These are phyloP conservation scores for Sminthurides aquaticus DNA, from an alignment of 2,888 invertebrate species.

Conservation along the genomic window DNA sequence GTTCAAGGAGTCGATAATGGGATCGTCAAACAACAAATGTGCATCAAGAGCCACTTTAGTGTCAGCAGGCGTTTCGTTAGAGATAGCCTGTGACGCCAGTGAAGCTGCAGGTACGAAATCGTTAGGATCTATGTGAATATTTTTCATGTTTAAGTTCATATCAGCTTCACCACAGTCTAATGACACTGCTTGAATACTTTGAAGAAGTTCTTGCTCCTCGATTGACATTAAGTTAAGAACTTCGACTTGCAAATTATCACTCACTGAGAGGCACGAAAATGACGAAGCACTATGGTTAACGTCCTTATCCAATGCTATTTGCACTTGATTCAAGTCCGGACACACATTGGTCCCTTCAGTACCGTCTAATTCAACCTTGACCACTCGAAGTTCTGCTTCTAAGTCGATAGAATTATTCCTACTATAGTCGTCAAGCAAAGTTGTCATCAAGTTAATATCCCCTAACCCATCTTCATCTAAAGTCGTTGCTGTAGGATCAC, in stretches of 20 bases:
- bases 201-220: slow-evolving; percentile 38
- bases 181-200: slow-evolving; percentile 40
- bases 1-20: neutral
- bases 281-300: slow-evolving; percentile 5
- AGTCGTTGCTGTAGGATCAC: neutral
- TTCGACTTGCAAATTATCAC: slow-evolving; percentile 1
- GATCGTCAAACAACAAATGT: neutral
- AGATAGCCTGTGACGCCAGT: neutral
- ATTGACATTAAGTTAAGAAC: slow-evolving; percentile 20
- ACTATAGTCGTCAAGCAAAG: neutral
- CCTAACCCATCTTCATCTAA: slow-evolving; percentile 7
- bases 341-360: neutral
- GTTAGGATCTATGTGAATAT: slow-evolving; percentile 5
- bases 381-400: neutral
- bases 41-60: neutral
- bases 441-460: slow-evolving; percentile 8
- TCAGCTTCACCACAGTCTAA: slow-evolving; percentile 11
- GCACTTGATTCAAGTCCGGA: neutral
- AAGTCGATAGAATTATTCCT: neutral
- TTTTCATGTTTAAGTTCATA: slow-evolving; percentile 13
- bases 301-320: neutral
- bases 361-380: neutral
- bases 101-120: neutral
- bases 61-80: neutral
- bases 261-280: slow-evolving; percentile 6